Percentiles rank a stretch among this genome's conserved stretches.
Evolutionary conservation across 2,888 invertebrate genomes (phyloP).

Genomic region (Drosophila buzzatii): DNA sequence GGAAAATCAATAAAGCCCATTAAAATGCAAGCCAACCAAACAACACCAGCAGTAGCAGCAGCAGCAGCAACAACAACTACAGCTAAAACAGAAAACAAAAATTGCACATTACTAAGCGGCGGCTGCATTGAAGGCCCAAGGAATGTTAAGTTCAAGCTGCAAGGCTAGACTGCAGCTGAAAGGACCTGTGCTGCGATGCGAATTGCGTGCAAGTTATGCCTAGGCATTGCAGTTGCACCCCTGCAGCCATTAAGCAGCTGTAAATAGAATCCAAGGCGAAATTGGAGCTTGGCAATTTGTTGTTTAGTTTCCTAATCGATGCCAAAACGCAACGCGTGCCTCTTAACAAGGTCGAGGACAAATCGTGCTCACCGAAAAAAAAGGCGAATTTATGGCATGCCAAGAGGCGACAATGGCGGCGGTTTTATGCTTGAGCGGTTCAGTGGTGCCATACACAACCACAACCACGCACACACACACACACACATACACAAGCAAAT

Average conservation of each 20-base stretch:
- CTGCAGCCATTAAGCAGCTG: slow-evolving; percentile 18
- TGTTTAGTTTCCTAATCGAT: slow-evolving; percentile 71
- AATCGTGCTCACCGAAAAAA: slow-evolving; percentile 28
- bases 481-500: slow-evolving; percentile 39
- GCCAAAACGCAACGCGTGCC: slow-evolving; percentile 56
- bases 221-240: slow-evolving; percentile 43
- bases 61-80: neutral
- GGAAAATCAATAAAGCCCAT: slow-evolving; percentile 79
- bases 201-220: slow-evolving; percentile 65
- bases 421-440: slow-evolving; percentile 9
- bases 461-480: slow-evolving; percentile 11
- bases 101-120: slow-evolving; percentile 19
- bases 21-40: slow-evolving; percentile 64
- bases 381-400: slow-evolving; percentile 67
- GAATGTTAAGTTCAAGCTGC: slow-evolving; percentile 79
- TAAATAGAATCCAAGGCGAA: slow-evolving; percentile 68
- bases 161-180: slow-evolving; percentile 54
- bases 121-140: slow-evolving; percentile 34
- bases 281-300: slow-evolving; percentile 53
- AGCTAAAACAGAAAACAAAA: slow-evolving; percentile 10
- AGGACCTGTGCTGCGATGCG: slow-evolving; percentile 30
- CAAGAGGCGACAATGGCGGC: slow-evolving; percentile 32
- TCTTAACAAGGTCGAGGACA: slow-evolving; percentile 73
- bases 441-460: slow-evolving; percentile 20
- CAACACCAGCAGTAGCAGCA: neutral